Percentiles rank a stretch among this genome's conserved stretches.
These are phyloP conservation scores for Ornithorhynchus anatinus DNA, from an alignment of 2,113 vertebrate genomes.

Conservation along the genomic window DNA sequence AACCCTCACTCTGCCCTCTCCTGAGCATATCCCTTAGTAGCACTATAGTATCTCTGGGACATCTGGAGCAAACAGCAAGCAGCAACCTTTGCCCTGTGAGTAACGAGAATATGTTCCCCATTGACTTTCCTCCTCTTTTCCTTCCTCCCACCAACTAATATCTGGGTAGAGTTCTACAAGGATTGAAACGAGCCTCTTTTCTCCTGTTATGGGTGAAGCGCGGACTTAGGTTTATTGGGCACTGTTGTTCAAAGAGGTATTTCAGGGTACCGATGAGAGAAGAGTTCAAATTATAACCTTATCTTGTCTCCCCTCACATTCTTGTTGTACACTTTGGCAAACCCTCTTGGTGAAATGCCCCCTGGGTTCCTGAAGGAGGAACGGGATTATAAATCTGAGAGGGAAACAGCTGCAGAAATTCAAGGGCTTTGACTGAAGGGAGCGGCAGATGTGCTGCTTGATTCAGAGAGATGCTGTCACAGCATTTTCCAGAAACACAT, in stretches of 20 bases:
- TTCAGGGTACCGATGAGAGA: background rate
- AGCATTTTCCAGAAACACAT: constrained; percentile 51
- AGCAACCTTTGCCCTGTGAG: too few relatives aligned
- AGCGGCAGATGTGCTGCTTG: constrained; percentile 48
- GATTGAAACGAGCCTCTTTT: background rate
- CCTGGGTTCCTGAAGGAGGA: background rate
- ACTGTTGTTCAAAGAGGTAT: too few relatives aligned
- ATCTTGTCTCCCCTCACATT: background rate
- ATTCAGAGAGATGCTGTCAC: constrained; percentile 33
- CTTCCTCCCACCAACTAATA: too few relatives aligned
- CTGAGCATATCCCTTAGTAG: too few relatives aligned
- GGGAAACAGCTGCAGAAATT: constrained; percentile 27
- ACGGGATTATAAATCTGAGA: constrained; percentile 10
- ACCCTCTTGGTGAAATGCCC: background rate
- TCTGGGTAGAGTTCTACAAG: too few relatives aligned
- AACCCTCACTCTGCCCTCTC: too few relatives aligned
- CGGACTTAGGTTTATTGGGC: too few relatives aligned
- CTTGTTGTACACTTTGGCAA: background rate
- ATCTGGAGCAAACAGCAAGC: too few relatives aligned
- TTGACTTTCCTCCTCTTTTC: too few relatives aligned
- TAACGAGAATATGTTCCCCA: too few relatives aligned
- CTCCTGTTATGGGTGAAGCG: too few relatives aligned
- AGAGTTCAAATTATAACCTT: background rate
- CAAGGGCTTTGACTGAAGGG: constrained; percentile 47
- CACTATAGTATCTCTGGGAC: too few relatives aligned